These are phyloP conservation scores for Cheilosia grossa DNA, from an alignment of 2,888 invertebrate species.

Conservation along the genomic window DNA sequence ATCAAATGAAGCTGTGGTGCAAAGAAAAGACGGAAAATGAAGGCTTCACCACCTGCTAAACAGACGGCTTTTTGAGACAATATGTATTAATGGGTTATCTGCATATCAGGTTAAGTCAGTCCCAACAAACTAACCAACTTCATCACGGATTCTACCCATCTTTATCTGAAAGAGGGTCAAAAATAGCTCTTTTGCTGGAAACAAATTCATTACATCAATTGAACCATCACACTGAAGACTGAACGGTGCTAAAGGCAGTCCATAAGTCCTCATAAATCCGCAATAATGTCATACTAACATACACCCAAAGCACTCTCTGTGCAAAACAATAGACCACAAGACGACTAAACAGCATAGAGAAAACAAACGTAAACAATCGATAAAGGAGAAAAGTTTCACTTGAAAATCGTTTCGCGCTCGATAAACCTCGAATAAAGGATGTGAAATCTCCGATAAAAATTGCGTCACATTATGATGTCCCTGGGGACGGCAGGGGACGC, in stretches of 20 bases:
- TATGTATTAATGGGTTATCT: too few relatives aligned
- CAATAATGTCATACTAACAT: conserved; percentile 3
- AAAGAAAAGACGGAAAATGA: too few relatives aligned
- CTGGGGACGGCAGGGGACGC: background rate
- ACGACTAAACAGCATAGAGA: background rate
- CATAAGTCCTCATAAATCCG: background rate
- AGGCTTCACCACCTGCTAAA: too few relatives aligned
- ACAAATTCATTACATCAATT: conserved; percentile 32
- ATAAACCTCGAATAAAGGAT: conserved; percentile 69
- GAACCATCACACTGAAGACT: conserved; percentile 39
- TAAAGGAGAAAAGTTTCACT: conserved; percentile 46
- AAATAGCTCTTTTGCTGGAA: background rate
- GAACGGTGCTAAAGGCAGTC: background rate
- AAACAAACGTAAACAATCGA: conserved; percentile 30
- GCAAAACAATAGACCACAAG: conserved; percentile 11
- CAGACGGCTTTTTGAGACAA: too few relatives aligned
- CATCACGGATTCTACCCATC: too few relatives aligned
- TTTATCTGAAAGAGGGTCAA: too few relatives aligned
- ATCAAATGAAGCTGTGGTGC: too few relatives aligned
- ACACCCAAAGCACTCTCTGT: conserved; percentile 17
- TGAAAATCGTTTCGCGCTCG: conserved; percentile 70
- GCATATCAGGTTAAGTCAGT: too few relatives aligned
- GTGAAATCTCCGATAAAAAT: conserved; percentile 68
- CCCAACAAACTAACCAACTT: too few relatives aligned
- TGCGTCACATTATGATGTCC: conserved; percentile 58